phyloP scores from a whole-genome alignment of 2,888 invertebrate genomes.

The Oligia fasciuncula region DNA sequence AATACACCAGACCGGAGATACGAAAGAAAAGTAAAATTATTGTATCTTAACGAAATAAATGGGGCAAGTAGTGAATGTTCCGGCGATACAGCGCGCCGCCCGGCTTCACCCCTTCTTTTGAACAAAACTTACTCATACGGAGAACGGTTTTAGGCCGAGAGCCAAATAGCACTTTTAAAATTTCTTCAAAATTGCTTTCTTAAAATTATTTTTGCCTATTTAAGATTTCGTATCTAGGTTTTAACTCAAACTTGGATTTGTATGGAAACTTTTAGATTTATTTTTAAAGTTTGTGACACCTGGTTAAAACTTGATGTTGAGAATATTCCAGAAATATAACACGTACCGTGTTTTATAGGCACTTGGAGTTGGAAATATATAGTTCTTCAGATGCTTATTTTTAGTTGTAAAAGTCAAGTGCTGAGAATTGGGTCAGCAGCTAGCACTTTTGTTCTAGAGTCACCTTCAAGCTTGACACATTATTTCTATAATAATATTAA shows the following conservation, averaged over 20 bases:
- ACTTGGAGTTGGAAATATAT: slow-evolving; percentile 33
- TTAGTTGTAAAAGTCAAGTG: slow-evolving; percentile 32
- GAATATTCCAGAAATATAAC: slow-evolving; percentile 57
- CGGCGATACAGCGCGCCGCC: slow-evolving; percentile 69
- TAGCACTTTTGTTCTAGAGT: slow-evolving; percentile 14
- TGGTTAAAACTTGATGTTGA: slow-evolving; percentile 57
- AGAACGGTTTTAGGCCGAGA: slow-evolving; percentile 68
- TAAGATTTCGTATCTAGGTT: slow-evolving; percentile 38
- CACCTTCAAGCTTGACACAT: slow-evolving; percentile 17
- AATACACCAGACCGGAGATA: slow-evolving; percentile 66
- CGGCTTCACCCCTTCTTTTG: slow-evolving; percentile 69
- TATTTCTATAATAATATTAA: neutral
- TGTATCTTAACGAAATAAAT: slow-evolving; percentile 81
- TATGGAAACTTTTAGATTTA: slow-evolving; percentile 59
- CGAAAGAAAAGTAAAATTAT: slow-evolving; percentile 72
- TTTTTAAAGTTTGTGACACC: slow-evolving; percentile 58
- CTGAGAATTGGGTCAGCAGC: slow-evolving; percentile 38
- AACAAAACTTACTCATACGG: slow-evolving; percentile 72
- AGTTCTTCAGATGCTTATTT: slow-evolving; percentile 38
- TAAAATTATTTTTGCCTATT: slow-evolving; percentile 57
- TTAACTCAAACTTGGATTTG: slow-evolving; percentile 54
- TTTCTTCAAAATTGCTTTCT: slow-evolving; percentile 47
- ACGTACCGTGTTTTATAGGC: slow-evolving; percentile 51
- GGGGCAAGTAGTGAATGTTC: slow-evolving; percentile 74
- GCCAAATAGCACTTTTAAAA: slow-evolving; percentile 65